phyloP scores from a whole-genome alignment of 2,888 invertebrate genomes.

The Oscheius sp. region DNA sequence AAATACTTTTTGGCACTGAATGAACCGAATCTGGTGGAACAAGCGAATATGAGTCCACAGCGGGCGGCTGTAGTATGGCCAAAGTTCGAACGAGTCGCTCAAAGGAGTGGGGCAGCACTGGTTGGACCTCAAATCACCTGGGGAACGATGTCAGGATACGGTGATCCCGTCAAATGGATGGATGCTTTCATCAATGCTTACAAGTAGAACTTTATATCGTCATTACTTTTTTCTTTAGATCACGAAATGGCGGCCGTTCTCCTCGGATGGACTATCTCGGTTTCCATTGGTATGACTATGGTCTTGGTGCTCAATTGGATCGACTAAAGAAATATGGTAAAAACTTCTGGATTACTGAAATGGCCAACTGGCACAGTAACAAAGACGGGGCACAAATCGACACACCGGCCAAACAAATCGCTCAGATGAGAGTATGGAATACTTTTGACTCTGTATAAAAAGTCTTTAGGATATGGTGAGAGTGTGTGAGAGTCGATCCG shows the following conservation, averaged over 20 bases:
- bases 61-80: background rate
- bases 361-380: slow-evolving; percentile 3
- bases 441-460: background rate
- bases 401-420: background rate
- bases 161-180: background rate
- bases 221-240: background rate
- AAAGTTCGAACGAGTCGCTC: background rate
- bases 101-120: background rate
- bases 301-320: background rate
- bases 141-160: background rate
- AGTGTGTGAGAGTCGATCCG: background rate
- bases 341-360: slow-evolving; percentile 1
- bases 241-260: background rate
- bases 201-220: too few relatives aligned
- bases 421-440: background rate
- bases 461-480: background rate
- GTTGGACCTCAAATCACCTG: slow-evolving; percentile 7
- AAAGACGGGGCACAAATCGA: background rate
- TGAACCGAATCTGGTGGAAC: background rate
- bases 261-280: background rate
- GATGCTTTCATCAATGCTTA: background rate
- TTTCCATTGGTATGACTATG: slow-evolving; percentile 9
- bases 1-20: background rate
- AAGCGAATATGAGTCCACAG: background rate
- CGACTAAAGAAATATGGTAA: background rate